Evolutionary conservation across 2,113 vertebrate genomes (phyloP).

Genomic region (Terrapene triunguis): DNA sequence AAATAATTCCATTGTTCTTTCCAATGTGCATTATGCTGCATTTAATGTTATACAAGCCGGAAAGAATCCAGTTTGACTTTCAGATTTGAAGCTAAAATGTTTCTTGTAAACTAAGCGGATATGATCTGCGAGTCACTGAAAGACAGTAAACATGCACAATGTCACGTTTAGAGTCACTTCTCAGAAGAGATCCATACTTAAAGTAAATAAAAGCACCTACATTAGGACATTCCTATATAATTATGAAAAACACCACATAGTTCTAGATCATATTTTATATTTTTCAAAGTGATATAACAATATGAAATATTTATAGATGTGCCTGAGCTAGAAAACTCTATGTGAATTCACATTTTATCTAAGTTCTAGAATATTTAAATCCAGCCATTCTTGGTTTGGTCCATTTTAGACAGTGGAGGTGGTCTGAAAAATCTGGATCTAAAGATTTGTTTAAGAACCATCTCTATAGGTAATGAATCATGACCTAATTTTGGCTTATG

Average conservation of each 20-base stretch:
- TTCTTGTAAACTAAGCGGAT: not conserved
- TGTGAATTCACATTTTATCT: not conserved
- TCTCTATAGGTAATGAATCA: not conserved
- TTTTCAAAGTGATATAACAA: not conserved
- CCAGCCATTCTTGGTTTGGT: not conserved
- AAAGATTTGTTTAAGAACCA: not conserved
- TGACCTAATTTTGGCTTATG: not conserved
- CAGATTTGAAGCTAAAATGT: not conserved
- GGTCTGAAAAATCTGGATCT: not conserved
- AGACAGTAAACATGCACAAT: not conserved
- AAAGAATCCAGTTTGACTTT: not conserved
- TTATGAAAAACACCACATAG: not conserved
- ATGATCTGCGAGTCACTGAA: not conserved
- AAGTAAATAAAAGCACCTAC: not conserved
- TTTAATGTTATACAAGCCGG: not conserved
- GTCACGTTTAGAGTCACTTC: not conserved
- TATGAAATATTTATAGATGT: not conserved
- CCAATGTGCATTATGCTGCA: not conserved
- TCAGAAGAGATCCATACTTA: not conserved
- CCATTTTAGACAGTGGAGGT: not conserved
- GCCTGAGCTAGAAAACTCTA: not conserved
- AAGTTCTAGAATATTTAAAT: not conserved
- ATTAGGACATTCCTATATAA: not conserved
- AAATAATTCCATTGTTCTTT: not conserved
- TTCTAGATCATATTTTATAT: not conserved